phyloP scores from a whole-genome alignment of 2,113 vertebrate genomes.

The Ceuthmochares aereus region DNA sequence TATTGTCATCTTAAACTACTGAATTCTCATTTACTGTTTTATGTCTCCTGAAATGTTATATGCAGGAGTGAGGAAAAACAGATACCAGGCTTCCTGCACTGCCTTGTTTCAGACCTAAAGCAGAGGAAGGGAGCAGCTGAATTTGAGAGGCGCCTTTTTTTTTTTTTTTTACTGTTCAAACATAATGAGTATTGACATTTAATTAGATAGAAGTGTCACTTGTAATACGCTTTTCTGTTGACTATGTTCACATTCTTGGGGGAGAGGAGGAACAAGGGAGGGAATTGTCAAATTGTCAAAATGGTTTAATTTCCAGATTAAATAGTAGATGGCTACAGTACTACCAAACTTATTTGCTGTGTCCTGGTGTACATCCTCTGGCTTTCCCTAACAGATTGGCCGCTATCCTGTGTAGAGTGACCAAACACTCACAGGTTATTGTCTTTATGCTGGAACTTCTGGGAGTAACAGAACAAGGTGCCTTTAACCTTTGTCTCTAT shows the following conservation, averaged over 20 bases:
- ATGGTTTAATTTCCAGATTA: background rate
- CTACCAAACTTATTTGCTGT: background rate
- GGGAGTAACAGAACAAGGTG: background rate
- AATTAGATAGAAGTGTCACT: background rate
- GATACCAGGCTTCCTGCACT: background rate
- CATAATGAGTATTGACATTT: background rate
- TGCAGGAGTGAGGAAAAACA: background rate
- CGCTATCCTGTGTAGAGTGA: background rate
- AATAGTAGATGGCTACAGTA: background rate
- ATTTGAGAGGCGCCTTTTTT: slow-evolving; percentile 55
- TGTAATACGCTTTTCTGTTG: background rate
- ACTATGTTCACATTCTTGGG: background rate
- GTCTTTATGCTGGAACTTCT: background rate
- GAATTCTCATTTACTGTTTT: background rate
- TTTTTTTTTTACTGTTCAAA: background rate
- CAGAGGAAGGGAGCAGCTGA: slow-evolving; percentile 52
- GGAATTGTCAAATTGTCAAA: background rate
- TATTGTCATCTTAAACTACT: background rate
- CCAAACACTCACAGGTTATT: background rate
- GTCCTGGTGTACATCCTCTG: background rate
- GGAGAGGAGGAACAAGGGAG: background rate
- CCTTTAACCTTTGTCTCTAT: background rate
- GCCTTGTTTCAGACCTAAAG: slow-evolving; percentile 38
- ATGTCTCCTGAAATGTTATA: background rate
- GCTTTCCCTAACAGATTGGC: background rate